Conservation (phyloP, 2,888 invertebrate species). For the Hoplodrina ambigua region DNA sequence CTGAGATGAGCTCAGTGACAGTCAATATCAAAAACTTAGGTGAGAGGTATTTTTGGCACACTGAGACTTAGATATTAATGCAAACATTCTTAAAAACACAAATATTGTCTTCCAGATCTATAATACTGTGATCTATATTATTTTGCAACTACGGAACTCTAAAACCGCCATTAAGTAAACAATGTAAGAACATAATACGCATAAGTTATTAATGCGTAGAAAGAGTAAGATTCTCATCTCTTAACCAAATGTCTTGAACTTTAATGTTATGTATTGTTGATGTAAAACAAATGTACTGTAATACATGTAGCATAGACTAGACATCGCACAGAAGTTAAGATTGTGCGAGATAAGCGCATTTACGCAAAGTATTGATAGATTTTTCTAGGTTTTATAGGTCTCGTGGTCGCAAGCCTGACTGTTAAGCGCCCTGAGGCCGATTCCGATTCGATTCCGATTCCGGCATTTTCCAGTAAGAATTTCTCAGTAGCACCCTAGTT, state of each 20-base stretch:
- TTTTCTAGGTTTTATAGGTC: neutral
- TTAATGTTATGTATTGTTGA: slow-evolving; percentile 12
- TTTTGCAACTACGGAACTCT: slow-evolving; percentile 20
- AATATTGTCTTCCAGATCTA: too few relatives aligned
- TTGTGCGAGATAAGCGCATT: neutral
- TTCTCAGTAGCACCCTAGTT: too few relatives aligned
- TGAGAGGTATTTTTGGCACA: too few relatives aligned
- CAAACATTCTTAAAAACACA: too few relatives aligned
- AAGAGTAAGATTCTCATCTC: slow-evolving; percentile 23
- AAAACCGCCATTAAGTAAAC: slow-evolving; percentile 27
- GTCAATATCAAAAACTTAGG: too few relatives aligned
- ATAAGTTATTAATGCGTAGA: slow-evolving; percentile 28
- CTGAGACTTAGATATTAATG: too few relatives aligned
- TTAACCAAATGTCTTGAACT: slow-evolving; percentile 22
- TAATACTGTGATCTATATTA: neutral
- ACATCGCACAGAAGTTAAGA: slow-evolving; percentile 6
- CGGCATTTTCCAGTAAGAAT: too few relatives aligned
- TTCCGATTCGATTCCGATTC: too few relatives aligned
- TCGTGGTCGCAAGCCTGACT: too few relatives aligned
- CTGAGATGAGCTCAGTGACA: too few relatives aligned
- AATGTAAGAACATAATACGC: slow-evolving; percentile 30
- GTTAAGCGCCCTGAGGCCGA: too few relatives aligned
- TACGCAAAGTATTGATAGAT: neutral
- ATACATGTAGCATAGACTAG: slow-evolving; percentile 11
- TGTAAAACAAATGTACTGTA: slow-evolving; percentile 11